Base-by-base conservation (phyloP, 2,113 vertebrate species). In the Ovis canadensis region DNA sequence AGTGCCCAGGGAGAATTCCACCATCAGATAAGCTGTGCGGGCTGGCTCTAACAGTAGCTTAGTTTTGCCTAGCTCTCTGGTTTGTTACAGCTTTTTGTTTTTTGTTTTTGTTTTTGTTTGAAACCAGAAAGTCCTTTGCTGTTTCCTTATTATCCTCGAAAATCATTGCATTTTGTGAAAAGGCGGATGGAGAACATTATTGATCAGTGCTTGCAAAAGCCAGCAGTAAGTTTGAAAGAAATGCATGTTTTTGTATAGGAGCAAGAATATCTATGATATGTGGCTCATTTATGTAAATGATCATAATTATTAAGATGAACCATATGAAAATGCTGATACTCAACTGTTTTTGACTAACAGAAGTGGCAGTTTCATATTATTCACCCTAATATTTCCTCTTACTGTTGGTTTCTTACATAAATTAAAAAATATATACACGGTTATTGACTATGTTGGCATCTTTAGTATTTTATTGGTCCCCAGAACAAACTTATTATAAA, bases 91-190 rank as follows among this genome's bases (percentile, higher is more conserved):
- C 80, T 89, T 90, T 84, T 62, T 81, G 6, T 57, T 67, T 60
- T 13, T 94, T 48, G 48, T 96, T 29, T 98, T 54, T 95, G 40
- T 93, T 98, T 82, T 95, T 98, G 17, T 98, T 54, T 99, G 78
- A 95, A 96, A 95, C 71, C 97, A 99, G 99, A 99, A 98, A 99
- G 99, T 90, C 99, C 99, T 13, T 98, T 99, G 98, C 99, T 99
- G 96, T 99, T 99, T 98, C 99, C 99, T 62, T 99, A 99, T 62
- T 99, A 99, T 97, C 99, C 99, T 62, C 99, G 99, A 98, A 99
- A 99, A 96, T 99, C 99, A 27, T 96, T 99, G 97, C 99, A 99
- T 98, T 99, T 99, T 97, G 99, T 99, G 91, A 99, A 99, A 99
- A 99, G 99, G 98, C 99, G 99, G 98, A 99, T 99, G 99, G 99